Evolutionary conservation across 2,797 vertebrate genomes (phyloP).

Genomic region (Discoglossus pictus): DNA sequence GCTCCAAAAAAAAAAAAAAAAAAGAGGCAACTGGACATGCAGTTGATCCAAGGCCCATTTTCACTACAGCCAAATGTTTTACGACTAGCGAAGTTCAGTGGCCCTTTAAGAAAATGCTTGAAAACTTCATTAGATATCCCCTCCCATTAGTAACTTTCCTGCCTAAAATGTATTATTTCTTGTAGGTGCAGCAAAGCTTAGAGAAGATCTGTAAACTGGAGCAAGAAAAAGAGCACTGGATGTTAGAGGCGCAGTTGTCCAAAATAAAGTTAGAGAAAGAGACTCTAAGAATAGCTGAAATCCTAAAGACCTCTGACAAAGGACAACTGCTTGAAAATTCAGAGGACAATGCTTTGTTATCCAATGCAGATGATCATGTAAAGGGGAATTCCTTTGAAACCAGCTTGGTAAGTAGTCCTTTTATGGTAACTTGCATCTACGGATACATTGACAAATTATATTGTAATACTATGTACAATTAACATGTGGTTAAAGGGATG

Average conservation of each 20-base stretch:
- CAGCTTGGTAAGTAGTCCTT: conserved; percentile 77
- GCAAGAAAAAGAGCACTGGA: conserved; percentile 98
- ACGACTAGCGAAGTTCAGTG: no score
- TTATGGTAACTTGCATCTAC: no score
- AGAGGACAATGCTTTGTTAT: conserved; percentile 49
- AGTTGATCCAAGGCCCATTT: no score
- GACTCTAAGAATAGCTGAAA: conserved; percentile 80
- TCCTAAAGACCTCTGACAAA: conserved; percentile 70
- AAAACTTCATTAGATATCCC: no score
- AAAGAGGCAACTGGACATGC: no score
- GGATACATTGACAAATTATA: no score
- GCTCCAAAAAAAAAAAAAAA: no score
- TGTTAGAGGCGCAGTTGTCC: conserved; percentile 93
- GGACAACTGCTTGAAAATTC: conserved; percentile 56
- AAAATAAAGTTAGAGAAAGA: conserved; percentile 96
- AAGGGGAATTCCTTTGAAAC: conserved; percentile 69
- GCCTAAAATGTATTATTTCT: conserved; percentile 53
- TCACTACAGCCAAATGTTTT: no score
- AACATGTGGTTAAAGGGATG: no score
- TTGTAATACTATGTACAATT: no score
- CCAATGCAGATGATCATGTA: conserved; percentile 57
- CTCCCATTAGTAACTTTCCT: conserved; percentile 45
- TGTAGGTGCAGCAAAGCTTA: conserved; percentile 95
- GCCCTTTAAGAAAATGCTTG: no score
- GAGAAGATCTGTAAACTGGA: conserved; percentile 95